phyloP scores from a whole-genome alignment of 1,140 invertebrate species.

The Camponotus floridanus region DNA sequence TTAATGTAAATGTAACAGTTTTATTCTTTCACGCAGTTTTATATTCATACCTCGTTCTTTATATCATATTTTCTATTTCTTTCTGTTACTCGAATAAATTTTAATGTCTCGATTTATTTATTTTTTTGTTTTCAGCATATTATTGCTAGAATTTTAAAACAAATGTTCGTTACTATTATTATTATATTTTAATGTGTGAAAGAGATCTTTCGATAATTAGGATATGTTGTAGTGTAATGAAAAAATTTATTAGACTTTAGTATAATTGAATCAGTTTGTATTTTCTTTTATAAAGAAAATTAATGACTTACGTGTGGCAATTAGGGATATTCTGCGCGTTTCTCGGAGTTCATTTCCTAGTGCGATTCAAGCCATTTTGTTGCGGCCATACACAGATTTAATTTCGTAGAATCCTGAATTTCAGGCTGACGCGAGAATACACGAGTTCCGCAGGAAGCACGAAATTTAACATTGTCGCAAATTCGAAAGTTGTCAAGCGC shows the following conservation, averaged over 20 bases:
- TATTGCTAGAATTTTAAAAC: too few relatives aligned
- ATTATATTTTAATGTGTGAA: background rate
- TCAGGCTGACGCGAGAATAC: background rate
- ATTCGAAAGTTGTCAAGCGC: slow-evolving; percentile 18
- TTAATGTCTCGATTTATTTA: background rate
- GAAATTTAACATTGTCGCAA: slow-evolving; percentile 44
- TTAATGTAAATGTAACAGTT: background rate
- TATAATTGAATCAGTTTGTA: background rate
- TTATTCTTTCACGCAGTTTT: background rate
- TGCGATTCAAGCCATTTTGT: slow-evolving; percentile 9
- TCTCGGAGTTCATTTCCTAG: slow-evolving; percentile 19
- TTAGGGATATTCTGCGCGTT: background rate
- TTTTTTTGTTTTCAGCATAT: background rate
- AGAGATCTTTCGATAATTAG: background rate
- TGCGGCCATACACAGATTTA: background rate
- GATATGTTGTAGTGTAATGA: background rate
- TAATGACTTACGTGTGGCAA: slow-evolving; percentile 24
- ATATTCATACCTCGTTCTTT: background rate
- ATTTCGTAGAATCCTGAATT: slow-evolving; percentile 11
- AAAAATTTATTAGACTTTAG: too few relatives aligned
- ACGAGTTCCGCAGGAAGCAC: slow-evolving; percentile 16
- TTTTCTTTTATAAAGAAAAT: background rate
- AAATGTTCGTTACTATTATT: too few relatives aligned
- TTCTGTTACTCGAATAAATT: background rate
- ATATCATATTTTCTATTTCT: background rate